phyloP scores from a whole-genome alignment of 2,113 vertebrate genomes.

The Nothobranchius kuhntae region DNA sequence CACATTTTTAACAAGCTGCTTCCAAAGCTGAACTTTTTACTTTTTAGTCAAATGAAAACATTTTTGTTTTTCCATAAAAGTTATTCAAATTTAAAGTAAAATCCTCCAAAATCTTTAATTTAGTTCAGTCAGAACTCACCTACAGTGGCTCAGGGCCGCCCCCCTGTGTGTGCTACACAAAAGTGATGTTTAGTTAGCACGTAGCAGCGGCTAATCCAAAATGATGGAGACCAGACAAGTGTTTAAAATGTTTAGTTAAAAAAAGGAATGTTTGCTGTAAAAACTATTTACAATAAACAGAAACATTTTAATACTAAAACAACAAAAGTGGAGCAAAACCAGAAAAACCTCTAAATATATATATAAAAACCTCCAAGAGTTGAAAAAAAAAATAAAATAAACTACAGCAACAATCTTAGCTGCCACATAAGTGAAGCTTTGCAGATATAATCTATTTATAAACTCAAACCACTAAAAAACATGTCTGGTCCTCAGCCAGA shows the following conservation, averaged over 20 bases:
- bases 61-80: too few species aligned
- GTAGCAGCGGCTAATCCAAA: too few species aligned
- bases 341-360: neutral
- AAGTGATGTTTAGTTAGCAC: too few species aligned
- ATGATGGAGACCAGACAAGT: neutral
- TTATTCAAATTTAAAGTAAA: too few species aligned
- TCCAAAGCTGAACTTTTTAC: too few species aligned
- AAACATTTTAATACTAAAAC: neutral
- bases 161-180: conserved; percentile 28
- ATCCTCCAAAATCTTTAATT: too few species aligned
- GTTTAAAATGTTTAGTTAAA: neutral
- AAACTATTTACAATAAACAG: neutral
- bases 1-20: too few species aligned
- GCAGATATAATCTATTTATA: neutral
- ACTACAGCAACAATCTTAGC: neutral
- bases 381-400: too few species aligned
- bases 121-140: too few species aligned
- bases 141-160: conserved; percentile 29
- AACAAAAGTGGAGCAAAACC: neutral
- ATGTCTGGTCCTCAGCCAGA: neutral
- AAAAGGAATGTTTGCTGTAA: neutral
- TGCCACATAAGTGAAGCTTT: neutral
- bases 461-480: neutral
- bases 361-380: too few species aligned
- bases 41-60: too few species aligned